Conservation (phyloP, 2,888 invertebrate species). For the Trichogramma dendrolimi region DNA sequence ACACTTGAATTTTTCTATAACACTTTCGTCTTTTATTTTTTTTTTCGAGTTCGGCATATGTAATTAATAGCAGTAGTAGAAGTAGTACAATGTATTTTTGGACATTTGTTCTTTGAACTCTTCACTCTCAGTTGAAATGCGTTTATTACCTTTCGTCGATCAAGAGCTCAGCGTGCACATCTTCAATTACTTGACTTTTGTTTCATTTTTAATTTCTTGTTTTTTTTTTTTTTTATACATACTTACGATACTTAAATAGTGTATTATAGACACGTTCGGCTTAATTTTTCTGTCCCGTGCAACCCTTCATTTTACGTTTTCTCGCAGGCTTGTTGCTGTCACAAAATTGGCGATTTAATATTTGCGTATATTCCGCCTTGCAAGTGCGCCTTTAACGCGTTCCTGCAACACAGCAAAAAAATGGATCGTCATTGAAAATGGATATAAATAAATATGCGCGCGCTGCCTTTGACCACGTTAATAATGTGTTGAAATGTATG, state of each 20-base stretch:
- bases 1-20: neutral
- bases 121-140: too few species aligned
- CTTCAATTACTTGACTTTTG: conserved; percentile 15
- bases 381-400: conserved; percentile 41
- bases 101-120: too few species aligned
- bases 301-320: conserved; percentile 39
- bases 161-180: conserved; percentile 11
- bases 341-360: conserved; percentile 38
- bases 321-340: conserved; percentile 45
- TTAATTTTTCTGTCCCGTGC: conserved; percentile 37
- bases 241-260: conserved; percentile 37
- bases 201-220: conserved; percentile 29
- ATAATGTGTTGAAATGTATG: too few species aligned
- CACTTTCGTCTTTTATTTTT: too few species aligned
- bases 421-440: conserved; percentile 20
- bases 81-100: too few species aligned
- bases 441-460: too few species aligned
- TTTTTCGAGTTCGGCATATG: too few species aligned
- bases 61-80: too few species aligned
- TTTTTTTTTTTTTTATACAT: conserved; percentile 35
- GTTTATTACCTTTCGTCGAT: too few species aligned
- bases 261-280: too few species aligned
- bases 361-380: conserved; percentile 14
- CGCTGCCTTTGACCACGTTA: too few species aligned
- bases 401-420: conserved; percentile 46